These are phyloP conservation scores for Puma concolor DNA, from an alignment of 2,113 vertebrate species.

Conservation along the genomic window DNA sequence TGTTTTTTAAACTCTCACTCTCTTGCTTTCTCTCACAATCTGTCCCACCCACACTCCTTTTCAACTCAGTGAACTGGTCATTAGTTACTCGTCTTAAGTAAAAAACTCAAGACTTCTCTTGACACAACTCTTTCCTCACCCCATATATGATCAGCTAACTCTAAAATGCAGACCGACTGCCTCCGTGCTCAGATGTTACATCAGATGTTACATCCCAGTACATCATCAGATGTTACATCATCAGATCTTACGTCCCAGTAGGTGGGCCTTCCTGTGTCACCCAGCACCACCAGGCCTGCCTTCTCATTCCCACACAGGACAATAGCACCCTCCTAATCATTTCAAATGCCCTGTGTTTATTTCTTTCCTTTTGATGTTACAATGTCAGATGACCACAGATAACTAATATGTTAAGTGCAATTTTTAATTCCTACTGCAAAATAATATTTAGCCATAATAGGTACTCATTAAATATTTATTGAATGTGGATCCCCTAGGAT, in stretches of 20 bases:
- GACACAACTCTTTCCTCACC: rapidly evolving
- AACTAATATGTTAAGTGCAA: background rate
- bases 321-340: too few relatives aligned
- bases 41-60: background rate
- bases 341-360: background rate
- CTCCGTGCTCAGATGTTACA: background rate
- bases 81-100: too few relatives aligned
- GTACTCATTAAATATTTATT: background rate
- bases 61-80: background rate
- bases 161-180: background rate
- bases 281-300: background rate
- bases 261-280: background rate
- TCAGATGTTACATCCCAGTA: too few relatives aligned
- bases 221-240: too few relatives aligned
- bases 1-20: background rate
- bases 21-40: background rate
- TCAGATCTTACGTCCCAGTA: too few relatives aligned
- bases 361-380: background rate
- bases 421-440: background rate
- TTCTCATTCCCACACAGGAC: background rate
- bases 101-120: background rate
- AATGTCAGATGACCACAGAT: background rate
- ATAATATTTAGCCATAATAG: background rate
- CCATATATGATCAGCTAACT: too few relatives aligned
- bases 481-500: background rate